Percentiles rank a stretch among this genome's conserved stretches.
These are phyloP conservation scores for Bubo scandiacus DNA, from an alignment of 2,113 vertebrate species.

Conservation along the genomic window DNA sequence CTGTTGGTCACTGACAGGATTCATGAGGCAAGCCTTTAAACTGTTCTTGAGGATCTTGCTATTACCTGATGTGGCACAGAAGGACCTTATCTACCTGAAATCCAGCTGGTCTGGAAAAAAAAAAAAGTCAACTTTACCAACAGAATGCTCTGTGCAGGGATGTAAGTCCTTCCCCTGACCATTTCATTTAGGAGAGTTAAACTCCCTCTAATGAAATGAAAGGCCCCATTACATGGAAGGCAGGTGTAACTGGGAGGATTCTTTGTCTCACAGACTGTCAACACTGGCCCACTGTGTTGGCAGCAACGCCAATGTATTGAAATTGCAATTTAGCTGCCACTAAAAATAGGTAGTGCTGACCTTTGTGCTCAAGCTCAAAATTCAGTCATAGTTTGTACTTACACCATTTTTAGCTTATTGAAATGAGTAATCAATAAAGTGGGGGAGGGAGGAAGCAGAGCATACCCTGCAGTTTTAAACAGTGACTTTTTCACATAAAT, in stretches of 20 bases:
- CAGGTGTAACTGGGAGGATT: background rate
- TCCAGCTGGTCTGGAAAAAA: background rate
- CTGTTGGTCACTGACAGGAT: background rate
- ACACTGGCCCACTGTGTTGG: background rate
- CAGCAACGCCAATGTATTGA: background rate
- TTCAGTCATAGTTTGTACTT: background rate
- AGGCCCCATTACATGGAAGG: background rate
- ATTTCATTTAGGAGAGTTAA: background rate
- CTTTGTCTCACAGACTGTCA: background rate
- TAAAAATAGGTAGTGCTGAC: background rate
- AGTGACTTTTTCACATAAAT: background rate
- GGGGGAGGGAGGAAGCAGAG: background rate
- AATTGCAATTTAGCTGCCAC: background rate
- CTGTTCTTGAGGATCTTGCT: background rate
- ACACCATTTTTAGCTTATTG: background rate
- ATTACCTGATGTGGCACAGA: background rate
- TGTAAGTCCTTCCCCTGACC: fast-evolving
- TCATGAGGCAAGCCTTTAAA: background rate
- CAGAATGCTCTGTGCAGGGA: background rate
- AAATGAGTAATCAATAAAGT: background rate
- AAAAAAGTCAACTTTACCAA: background rate
- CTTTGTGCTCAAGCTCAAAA: background rate
- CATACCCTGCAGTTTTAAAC: background rate
- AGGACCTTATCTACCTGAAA: background rate
- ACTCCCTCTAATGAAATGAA: background rate